Base-by-base conservation (phyloP, 2,797 vertebrate species). In the Gephyroberyx darwinii region DNA sequence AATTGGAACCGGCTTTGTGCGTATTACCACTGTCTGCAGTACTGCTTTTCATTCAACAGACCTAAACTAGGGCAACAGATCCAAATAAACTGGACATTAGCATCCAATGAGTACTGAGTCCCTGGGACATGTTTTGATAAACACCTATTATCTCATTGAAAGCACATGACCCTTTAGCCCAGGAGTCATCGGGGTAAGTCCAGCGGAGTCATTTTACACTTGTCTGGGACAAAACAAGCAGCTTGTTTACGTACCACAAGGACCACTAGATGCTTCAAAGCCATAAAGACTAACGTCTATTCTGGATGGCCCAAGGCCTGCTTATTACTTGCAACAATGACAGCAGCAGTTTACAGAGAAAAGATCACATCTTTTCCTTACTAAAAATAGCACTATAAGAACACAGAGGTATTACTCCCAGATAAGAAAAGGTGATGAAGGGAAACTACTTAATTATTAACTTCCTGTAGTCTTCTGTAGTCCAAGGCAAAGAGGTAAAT, bases 91-190 rank as follows among this genome's bases (percentile, higher is more conserved):
- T 19, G 61, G 74, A 70, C 79, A 88, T 82, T 72, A 83, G 84
- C 84, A 73, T 75, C 65, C 74, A 88, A 91, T 89, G 80, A 91
- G 80, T 72, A 74, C 74, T 69, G 65, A 75, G 58, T 33, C 66
- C 74, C 26, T 26, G 26, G 26, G 71, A 30, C 64, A 45, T 35
- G 5, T 70, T 85, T 81, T 78, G 55, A 80, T 80, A 69, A 81
- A 61, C 51, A 75, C 65, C 45, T 39, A 35, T 39, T n/a, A 64
- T 70, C 35, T 65, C 30, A 66, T 52, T 78, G 77, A 72, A 67
- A 79, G 41, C 66, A 65, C 22, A 63, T 82, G 64, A 58, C 19
- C 63, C 5, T 74, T 65, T 54, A 33, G 53, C 52, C 35, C 59
- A 64, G 33, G 14, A 78, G 78, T 71, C 69, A 80, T 55, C 66